phyloP scores from a whole-genome alignment of 1,140 invertebrate species.

The Pogonus chalceus region DNA sequence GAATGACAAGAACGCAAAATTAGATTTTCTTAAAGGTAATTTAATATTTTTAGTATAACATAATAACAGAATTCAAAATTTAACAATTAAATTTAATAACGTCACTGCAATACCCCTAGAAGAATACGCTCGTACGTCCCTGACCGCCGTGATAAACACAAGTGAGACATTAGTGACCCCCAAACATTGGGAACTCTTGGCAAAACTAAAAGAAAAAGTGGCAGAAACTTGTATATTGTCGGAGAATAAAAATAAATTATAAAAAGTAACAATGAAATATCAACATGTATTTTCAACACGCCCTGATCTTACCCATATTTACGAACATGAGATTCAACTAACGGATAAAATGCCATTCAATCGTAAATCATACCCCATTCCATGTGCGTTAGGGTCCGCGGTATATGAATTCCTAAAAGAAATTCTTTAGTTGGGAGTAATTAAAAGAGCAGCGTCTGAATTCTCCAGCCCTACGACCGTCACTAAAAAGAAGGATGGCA shows the following conservation, averaged over 20 bases:
- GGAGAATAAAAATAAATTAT: not conserved
- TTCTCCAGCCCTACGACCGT: slow-evolving; percentile 29
- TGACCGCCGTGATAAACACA: too few relatives aligned
- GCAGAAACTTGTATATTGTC: too few relatives aligned
- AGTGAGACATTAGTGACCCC: too few relatives aligned
- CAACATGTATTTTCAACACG: slow-evolving; percentile 13
- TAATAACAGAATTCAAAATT: not conserved
- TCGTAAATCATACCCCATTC: slow-evolving; percentile 20
- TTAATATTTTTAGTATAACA: too few relatives aligned
- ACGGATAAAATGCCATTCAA: slow-evolving; percentile 12
- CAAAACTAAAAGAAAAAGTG: not conserved
- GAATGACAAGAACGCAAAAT: not conserved
- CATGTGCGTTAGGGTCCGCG: slow-evolving; percentile 11
- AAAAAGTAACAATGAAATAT: not conserved
- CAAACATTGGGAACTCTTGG: not conserved
- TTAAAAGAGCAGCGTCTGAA: slow-evolving; percentile 22
- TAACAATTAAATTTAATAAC: not conserved
- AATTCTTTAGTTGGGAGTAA: slow-evolving; percentile 20
- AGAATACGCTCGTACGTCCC: not conserved
- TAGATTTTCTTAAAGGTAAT: not conserved
- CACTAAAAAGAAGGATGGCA: slow-evolving; percentile 23
- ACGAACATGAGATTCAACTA: slow-evolving; percentile 17
- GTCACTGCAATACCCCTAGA: not conserved
- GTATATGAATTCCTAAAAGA: slow-evolving; percentile 15
- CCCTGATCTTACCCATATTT: slow-evolving; percentile 15